Base-by-base conservation (phyloP, 2,888 invertebrate species). In the Sinopyrophorus schimmeli region DNA sequence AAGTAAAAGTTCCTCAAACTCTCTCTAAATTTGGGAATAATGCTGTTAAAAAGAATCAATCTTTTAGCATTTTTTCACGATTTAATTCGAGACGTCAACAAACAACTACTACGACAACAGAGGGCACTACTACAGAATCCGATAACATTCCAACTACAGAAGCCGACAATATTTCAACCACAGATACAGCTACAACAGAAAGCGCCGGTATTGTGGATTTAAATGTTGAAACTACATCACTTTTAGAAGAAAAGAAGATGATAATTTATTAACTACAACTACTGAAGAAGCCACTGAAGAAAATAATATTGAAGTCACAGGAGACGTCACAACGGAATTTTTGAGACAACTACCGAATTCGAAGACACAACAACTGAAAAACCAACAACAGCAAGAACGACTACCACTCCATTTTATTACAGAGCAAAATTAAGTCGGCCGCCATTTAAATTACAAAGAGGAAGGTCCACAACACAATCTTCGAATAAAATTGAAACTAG, bases 371-470 rank as follows among this genome's bases (percentile, higher is more conserved):
- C 35, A 7, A 15, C 11, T 1, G 35, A 35, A 1, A 24, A 16
- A 4, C 10, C n/a, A 5, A 21, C 21, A 6, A 35, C 35, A 15
- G 16, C 42, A 12, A 27, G 23, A 2, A 31, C 26, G 28, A 35
- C 34, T 4, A 37, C 42, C 2, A 49, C 48, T 14, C 26, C 48
- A 4, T 28, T 43, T 34, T 39, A 43, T 21, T 34, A 49, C 16
- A 43, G 27, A 24, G 9, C 20, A 1, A 49, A 43, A 39, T 17
- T 49, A 5, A 44, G 49, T 5, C 31, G 49, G 3, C 43, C 49
- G 1, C 43, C 49, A 6, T 49, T 43, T 17, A 11, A 32, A 10
- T 17, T 35, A 2, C 43, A 49, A 17, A 14, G 49, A 16, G 17
- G 20, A 6, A 43, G 38, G 3, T 10, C 21, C 3, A 16, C 24